Base-by-base conservation (phyloP, 2,797 vertebrate genomes). In the Arnoldichthys spilopterus region DNA sequence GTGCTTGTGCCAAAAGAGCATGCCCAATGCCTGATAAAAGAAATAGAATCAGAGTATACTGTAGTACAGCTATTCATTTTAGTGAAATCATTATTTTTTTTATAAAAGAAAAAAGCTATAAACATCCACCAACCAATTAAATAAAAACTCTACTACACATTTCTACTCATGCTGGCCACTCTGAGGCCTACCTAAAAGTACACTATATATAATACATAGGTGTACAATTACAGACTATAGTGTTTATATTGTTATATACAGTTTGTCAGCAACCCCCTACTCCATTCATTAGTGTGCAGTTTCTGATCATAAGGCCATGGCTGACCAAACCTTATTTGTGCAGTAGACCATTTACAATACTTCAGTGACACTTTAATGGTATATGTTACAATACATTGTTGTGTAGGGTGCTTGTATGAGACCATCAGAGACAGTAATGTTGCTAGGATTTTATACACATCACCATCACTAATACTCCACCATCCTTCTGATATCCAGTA, bases 1-100 rank as follows among this genome's bases (percentile, higher is more conserved):
- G 92, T 99, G 97, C 85, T 98, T 98, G 91, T 99, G 97, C 97
- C 97, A 99, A 85, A 98, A 98, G 18, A 99, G 94, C 97, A 99
- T 99, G 68, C 97, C 97, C 56, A 99, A 93, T 37, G 97, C 97
- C 97, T 98, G 82, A 51, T 69, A 78, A 89, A 77, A 83, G 77
- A n/a, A 63, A 66, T 51, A 51, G 15, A 7, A 62, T n/a, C 32
- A 53, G 20, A 26, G 26, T 43, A 56, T 32, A 6, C 43, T 47
- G 43, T 3, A 6, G 47, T 28, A 53, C 11, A 63, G 34, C 12
- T 30, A 30, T 34, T 49, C 22, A 4, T 71, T 51, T 7, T 45
- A n/a, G 11, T 34, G 30, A 63, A 34, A 20, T n/a, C 18, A 63
- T 63, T 6, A 37, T 37, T 34, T n/a, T n/a, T n/a, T n/a, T n/a